Evolutionary conservation across 2,797 vertebrate species (phyloP).

Genomic region (Merluccius polli): DNA sequence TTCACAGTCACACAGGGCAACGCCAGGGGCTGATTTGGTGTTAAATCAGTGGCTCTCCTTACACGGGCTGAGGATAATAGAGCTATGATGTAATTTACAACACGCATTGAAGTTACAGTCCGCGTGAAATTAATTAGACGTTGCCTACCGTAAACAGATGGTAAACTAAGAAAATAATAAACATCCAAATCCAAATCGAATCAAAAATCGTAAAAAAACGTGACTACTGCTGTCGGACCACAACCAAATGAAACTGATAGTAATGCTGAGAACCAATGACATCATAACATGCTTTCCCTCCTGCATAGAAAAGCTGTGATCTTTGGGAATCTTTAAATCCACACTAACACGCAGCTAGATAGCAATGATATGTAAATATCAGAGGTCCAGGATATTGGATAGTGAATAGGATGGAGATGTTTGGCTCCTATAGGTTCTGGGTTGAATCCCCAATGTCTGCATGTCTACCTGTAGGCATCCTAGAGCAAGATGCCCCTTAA

Average conservation of each 20-base stretch:
- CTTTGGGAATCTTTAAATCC: background rate
- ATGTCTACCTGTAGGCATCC: no score
- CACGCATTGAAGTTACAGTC: background rate
- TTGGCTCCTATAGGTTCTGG: no score
- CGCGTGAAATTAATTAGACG: background rate
- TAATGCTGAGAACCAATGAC: background rate
- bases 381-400: no score
- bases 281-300: background rate
- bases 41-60: constrained; percentile 4
- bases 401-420: no score
- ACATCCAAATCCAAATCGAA: background rate
- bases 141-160: background rate
- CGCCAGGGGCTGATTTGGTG: background rate
- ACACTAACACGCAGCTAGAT: no score
- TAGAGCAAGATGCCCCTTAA: background rate
- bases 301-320: background rate
- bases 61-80: background rate
- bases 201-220: background rate
- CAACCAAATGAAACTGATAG: background rate
- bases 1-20: constrained; percentile 16
- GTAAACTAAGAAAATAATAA: background rate
- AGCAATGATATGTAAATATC: background rate
- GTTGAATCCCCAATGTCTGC: no score
- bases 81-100: background rate
- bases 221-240: background rate